phyloP scores from a whole-genome alignment of 1,140 invertebrate genomes.

The Tetramorium parvispinum region DNA sequence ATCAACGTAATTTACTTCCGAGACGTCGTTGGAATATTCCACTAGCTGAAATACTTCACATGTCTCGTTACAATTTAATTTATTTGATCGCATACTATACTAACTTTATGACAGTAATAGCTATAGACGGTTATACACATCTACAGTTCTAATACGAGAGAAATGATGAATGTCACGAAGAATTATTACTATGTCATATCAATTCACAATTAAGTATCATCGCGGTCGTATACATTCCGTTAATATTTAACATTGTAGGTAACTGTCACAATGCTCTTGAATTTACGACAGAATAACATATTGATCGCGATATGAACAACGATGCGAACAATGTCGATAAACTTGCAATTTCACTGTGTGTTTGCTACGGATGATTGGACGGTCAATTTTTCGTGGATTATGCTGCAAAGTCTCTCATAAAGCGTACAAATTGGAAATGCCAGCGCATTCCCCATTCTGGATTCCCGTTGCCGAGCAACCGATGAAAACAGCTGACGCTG shows the following conservation, averaged over 20 bases:
- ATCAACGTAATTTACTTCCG: conserved; percentile 19
- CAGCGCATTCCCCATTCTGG: conserved; percentile 1
- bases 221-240: not conserved
- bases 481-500: conserved; percentile 67
- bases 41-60: conserved; percentile 44
- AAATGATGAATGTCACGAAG: not conserved
- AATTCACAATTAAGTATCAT: not conserved
- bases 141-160: not conserved
- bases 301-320: not conserved
- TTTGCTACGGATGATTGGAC: conserved; percentile 33
- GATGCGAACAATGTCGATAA: conserved; percentile 15
- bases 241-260: conserved; percentile 6
- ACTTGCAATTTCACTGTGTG: conserved; percentile 40
- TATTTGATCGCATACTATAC: not conserved
- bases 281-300: not conserved
- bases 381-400: conserved; percentile 52
- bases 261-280: not conserved
- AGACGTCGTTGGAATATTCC: conserved; percentile 52
- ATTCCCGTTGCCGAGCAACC: conserved; percentile 27
- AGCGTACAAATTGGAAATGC: conserved; percentile 50
- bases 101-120: conserved; percentile 13
- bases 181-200: not conserved
- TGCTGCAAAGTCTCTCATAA: conserved; percentile 32
- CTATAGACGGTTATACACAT: too few species aligned
- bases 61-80: conserved; percentile 34